Conservation (phyloP, 2,888 invertebrate genomes). For the Ypsolopha scabrella region DNA sequence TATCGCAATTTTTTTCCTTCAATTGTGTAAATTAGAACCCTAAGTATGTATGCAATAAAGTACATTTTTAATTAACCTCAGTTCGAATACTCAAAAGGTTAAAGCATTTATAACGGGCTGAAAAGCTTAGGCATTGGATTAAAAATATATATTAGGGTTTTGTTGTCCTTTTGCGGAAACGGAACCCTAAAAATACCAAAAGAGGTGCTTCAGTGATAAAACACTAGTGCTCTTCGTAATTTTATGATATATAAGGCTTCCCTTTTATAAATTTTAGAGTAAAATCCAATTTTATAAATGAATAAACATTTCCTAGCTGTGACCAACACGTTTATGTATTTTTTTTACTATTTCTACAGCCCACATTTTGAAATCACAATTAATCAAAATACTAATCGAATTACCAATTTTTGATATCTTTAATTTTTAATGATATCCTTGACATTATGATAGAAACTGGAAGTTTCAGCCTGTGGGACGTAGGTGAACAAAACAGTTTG, state of each 20-base stretch:
- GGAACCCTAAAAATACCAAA: slow-evolving; percentile 3
- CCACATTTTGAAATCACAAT: too few relatives aligned
- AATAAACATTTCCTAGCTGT: not conserved
- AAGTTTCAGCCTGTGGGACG: too few relatives aligned
- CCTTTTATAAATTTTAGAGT: slow-evolving; percentile 32
- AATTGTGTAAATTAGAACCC: slow-evolving; percentile 23
- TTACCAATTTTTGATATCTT: too few relatives aligned
- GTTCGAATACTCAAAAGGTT: slow-evolving; percentile 15
- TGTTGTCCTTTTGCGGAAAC: too few relatives aligned
- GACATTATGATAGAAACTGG: too few relatives aligned
- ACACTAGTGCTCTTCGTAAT: slow-evolving; percentile 37
- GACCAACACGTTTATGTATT: slow-evolving; percentile 10
- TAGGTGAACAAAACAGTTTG: too few relatives aligned
- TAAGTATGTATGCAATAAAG: slow-evolving; percentile 37
- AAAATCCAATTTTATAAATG: slow-evolving; percentile 12
- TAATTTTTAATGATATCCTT: not conserved
- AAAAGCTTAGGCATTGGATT: too few relatives aligned
- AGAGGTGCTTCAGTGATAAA: slow-evolving; percentile 41
- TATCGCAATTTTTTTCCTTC: slow-evolving; percentile 5
- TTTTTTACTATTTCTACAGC: too few relatives aligned
- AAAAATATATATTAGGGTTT: too few relatives aligned
- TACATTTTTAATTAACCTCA: slow-evolving; percentile 23
- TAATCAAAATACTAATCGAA: too few relatives aligned
- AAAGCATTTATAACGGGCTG: not conserved
- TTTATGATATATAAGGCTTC: slow-evolving; percentile 25